Percentiles rank a stretch among this genome's conserved stretches.
phyloP scores from a whole-genome alignment of 2,888 invertebrate species.

The Operophtera brumata region DNA sequence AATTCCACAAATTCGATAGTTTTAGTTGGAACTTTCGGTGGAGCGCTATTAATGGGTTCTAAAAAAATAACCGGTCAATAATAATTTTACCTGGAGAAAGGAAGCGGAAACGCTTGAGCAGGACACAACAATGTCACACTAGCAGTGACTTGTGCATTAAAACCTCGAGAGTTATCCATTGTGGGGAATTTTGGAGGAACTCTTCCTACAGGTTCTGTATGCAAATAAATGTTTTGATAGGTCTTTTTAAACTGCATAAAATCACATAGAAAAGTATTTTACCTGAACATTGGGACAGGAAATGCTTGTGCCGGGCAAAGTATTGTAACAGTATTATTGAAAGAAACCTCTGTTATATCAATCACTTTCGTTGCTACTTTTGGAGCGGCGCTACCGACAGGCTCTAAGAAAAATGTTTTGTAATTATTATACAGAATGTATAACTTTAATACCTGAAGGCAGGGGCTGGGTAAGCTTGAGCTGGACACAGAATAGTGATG shows the following conservation, averaged over 20 bases:
- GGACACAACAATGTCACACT: constrained; percentile 84
- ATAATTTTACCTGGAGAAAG: constrained; percentile 81
- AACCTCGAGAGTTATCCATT: constrained; percentile 82
- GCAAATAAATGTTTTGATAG: constrained; percentile 32
- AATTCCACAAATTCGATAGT: constrained; percentile 73
- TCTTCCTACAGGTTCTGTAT: constrained; percentile 81
- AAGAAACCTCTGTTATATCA: constrained; percentile 65
- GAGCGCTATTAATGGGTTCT: constrained; percentile 87
- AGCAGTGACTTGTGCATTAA: constrained; percentile 73
- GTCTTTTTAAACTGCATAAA: constrained; percentile 14
- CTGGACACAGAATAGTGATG: constrained; percentile 84
- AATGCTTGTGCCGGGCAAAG: constrained; percentile 84
- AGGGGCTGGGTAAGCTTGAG: constrained; percentile 88
- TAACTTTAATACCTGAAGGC: constrained; percentile 77
- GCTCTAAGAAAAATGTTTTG: constrained; percentile 74
- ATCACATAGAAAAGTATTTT: constrained; percentile 40
- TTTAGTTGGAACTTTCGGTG: constrained; percentile 83
- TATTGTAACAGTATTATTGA: constrained; percentile 65
- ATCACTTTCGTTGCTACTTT: constrained; percentile 82
- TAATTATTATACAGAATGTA: constrained; percentile 14
- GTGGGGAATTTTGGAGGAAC: constrained; percentile 87
- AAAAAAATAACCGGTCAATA: constrained; percentile 49
- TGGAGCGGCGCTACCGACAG: constrained; percentile 85
- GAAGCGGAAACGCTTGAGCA: constrained; percentile 85
- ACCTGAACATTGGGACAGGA: constrained; percentile 86